Conservation (phyloP, 2,113 vertebrate genomes). For the Cephalopholis sonnerati region DNA sequence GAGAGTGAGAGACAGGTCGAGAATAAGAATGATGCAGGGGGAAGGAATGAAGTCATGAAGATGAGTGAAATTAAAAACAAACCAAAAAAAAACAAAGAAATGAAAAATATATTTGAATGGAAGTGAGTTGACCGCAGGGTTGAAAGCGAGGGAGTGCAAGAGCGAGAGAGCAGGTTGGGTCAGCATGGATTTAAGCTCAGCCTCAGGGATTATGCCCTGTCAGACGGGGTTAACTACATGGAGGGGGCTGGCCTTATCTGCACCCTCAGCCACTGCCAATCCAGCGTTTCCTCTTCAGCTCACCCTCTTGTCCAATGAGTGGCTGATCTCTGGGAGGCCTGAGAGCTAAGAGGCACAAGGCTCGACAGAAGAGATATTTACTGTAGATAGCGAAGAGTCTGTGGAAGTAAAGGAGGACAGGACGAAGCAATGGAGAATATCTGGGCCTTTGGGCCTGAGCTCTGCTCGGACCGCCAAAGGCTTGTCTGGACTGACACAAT, state of each 20-base stretch:
- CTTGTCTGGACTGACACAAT: slow-evolving; percentile 12
- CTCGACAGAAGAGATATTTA: slow-evolving; percentile 3
- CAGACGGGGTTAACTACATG: slow-evolving; percentile 60
- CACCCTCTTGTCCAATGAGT: slow-evolving; percentile 43
- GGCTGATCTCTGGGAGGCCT: slow-evolving; percentile 22
- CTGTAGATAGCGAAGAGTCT: not conserved
- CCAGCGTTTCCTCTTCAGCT: slow-evolving; percentile 24
- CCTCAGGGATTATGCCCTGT: slow-evolving; percentile 72
- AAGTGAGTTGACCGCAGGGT: not conserved
- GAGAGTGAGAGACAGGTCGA: not conserved
- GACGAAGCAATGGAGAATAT: slow-evolving; percentile 32
- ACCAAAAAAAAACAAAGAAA: not conserved
- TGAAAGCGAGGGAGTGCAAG: slow-evolving; percentile 4
- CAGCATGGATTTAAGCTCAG: slow-evolving; percentile 71
- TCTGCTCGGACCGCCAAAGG: slow-evolving; percentile 17
- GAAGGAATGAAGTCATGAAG: not conserved
- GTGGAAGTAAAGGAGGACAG: slow-evolving; percentile 14
- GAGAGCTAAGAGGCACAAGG: slow-evolving; percentile 4
- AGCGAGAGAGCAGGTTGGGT: slow-evolving; percentile 68
- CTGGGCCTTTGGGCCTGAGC: slow-evolving; percentile 12
- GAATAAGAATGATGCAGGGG: not conserved
- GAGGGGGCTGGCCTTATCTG: slow-evolving; percentile 46
- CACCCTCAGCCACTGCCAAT: slow-evolving; percentile 54
- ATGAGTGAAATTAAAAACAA: not conserved
- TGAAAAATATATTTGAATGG: not conserved